Evolutionary conservation across 2,888 invertebrate genomes (phyloP), one percentile per base, ranked within the genome.

Genomic region (Ditula angustiorana): DNA sequence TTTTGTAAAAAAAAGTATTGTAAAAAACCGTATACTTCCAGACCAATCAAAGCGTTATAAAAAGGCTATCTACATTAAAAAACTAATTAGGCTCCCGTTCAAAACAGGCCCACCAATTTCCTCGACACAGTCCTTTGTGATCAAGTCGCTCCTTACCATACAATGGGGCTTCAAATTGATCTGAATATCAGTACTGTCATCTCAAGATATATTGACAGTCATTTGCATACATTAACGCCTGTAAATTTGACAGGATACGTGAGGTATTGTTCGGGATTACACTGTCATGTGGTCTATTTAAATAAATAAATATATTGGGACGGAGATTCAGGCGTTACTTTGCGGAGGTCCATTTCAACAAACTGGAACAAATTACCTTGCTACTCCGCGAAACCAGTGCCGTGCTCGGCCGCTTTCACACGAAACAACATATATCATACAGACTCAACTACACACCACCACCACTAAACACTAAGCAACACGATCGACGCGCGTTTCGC

Each of bases 151-250:
- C 71, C 72, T 77, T 80, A 78, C 67, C 79, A 79, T 79, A 80
- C 79, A 80, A 80, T 79, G 76, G 69, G 44, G 63, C 55, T 50
- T 69, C 56, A 74, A 76, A 78, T 78, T 79, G 78, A 78, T 78
- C 72, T 68, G 74, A 72, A 71, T 70, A 72, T 72, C 68, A 61
- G 67, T 59, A 65, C 61, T 69, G 71, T 67, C 67, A 75, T 70
- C 72, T 72, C 52, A 16, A 59, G 58, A 61, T 41, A 41, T 67
- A 67, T 67, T 68, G 72, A 69, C 67, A 41, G 69, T 69, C 73
- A 73, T 75, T 72, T 73, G 69, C 76, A 76, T 75, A 70, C 68
- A 69, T 74, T 74, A 73, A 71, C 74, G 71, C 68, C 66, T 74
- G 72, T 76, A 72, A 72, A 75, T 76, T 75, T 70, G 70, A 73